Percentiles rank a stretch among this genome's conserved stretches.
Evolutionary conservation across 2,797 vertebrate genomes (phyloP).

Genomic region (Sphenodon punctatus): DNA sequence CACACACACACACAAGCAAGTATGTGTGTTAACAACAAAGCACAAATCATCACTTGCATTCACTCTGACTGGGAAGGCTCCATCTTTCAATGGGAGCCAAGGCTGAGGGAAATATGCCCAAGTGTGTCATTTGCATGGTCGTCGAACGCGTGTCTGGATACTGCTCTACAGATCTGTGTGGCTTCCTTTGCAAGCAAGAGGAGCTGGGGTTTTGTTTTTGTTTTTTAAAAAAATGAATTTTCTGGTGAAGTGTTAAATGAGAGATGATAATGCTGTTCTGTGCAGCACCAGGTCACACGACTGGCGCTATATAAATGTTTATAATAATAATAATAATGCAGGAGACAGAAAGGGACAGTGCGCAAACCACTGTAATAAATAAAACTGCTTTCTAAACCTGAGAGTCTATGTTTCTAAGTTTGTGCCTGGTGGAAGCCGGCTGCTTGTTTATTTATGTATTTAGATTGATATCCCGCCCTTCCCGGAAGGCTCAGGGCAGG

Average conservation of each 20-base stretch:
- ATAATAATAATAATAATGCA: too few relatives aligned
- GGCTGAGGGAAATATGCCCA: background rate
- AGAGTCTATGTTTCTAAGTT: background rate
- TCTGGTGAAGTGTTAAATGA: background rate
- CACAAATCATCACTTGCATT: slow-evolving; percentile 32
- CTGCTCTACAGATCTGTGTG: background rate
- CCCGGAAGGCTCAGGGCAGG: too few relatives aligned
- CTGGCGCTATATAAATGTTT: too few relatives aligned
- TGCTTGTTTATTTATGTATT: too few relatives aligned
- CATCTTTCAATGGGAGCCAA: too few relatives aligned
- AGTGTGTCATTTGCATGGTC: background rate
- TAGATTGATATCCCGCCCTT: too few relatives aligned
- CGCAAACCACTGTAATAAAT: background rate
- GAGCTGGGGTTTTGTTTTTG: background rate
- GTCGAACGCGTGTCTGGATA: fast-evolving
- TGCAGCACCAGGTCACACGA: too few relatives aligned
- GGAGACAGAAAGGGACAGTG: background rate
- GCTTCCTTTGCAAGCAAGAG: background rate
- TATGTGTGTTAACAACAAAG: background rate
- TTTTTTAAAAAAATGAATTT: background rate
- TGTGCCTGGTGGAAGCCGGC: background rate
- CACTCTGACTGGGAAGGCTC: background rate
- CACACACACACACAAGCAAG: background rate
- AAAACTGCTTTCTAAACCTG: slow-evolving; percentile 9
- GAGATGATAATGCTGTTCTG: too few relatives aligned